Conservation (phyloP, 2,113 vertebrate species). For the Nettapus auritus region DNA sequence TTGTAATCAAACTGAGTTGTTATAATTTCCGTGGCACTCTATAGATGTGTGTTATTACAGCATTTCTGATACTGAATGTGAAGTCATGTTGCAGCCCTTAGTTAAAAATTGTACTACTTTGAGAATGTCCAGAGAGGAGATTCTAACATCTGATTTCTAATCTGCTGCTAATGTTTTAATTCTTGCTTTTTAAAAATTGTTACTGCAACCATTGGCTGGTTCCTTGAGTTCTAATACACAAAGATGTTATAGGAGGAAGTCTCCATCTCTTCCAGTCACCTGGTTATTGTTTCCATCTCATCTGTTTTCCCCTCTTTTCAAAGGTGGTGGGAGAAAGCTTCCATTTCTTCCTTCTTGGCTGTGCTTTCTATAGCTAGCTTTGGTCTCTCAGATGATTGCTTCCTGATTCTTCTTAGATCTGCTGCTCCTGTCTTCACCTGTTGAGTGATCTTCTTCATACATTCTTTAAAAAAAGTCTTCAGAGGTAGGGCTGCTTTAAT, state of each 20-base stretch:
- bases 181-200: neutral
- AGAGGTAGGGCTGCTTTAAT: constrained; percentile 64
- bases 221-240: neutral
- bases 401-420: constrained; percentile 45
- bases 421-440: constrained; percentile 47
- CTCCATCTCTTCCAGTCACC: neutral
- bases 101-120: neutral
- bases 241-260: neutral
- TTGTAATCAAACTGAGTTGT: neutral
- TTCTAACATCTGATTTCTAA: neutral
- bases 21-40: accelerated
- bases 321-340: constrained; percentile 39
- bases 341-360: constrained; percentile 25
- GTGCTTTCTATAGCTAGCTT: constrained; percentile 57
- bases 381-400: constrained; percentile 52
- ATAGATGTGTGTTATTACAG: neutral
- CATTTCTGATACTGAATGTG: neutral
- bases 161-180: neutral
- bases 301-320: constrained; percentile 21
- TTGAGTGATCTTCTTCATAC: constrained; percentile 50
- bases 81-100: neutral
- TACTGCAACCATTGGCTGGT: neutral
- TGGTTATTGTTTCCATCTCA: neutral
- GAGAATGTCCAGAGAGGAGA: neutral
- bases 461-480: constrained; percentile 47